These are phyloP conservation scores for Prorops nasuta DNA, from an alignment of 1,140 invertebrate genomes.

Conservation along the genomic window DNA sequence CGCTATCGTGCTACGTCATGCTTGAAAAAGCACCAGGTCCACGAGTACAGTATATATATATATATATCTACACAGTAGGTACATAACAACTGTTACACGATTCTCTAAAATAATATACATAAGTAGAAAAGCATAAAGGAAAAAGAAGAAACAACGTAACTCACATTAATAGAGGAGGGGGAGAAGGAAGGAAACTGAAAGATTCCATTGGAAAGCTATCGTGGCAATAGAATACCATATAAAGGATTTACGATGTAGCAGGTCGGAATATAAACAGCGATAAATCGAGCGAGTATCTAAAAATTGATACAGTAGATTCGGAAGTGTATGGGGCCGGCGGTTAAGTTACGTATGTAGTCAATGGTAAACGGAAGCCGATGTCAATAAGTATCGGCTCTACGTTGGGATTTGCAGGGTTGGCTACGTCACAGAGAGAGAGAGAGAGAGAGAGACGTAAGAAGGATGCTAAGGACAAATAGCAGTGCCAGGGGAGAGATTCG, in stretches of 20 bases:
- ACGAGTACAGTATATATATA: too few species aligned
- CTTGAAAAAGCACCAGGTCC: too few species aligned
- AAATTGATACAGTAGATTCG: constrained; percentile 48
- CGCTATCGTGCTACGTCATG: constrained; percentile 39
- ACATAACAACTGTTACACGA: too few species aligned
- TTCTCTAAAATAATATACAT: too few species aligned
- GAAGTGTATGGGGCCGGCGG: constrained; percentile 39
- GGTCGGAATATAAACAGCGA: constrained; percentile 42
- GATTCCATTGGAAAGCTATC: too few species aligned
- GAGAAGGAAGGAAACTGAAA: constrained; percentile 1
- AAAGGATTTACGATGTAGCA: too few species aligned
- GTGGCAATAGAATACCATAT: too few species aligned
- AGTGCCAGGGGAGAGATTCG: constrained; percentile 7
- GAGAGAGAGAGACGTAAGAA: constrained; percentile 2
- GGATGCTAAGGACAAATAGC: not conserved
- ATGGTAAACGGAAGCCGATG: constrained; percentile 49
- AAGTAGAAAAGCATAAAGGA: too few species aligned
- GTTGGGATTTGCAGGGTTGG: constrained; percentile 22
- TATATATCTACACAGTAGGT: too few species aligned
- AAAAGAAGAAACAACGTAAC: not conserved
- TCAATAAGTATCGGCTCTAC: constrained; percentile 48
- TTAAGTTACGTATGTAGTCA: constrained; percentile 45
- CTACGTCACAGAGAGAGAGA: constrained; percentile 5
- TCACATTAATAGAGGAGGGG: not conserved
- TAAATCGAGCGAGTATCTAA: constrained; percentile 46